Base-by-base conservation (phyloP, 2,113 vertebrate species). In the Brachypteracias leptosomus region DNA sequence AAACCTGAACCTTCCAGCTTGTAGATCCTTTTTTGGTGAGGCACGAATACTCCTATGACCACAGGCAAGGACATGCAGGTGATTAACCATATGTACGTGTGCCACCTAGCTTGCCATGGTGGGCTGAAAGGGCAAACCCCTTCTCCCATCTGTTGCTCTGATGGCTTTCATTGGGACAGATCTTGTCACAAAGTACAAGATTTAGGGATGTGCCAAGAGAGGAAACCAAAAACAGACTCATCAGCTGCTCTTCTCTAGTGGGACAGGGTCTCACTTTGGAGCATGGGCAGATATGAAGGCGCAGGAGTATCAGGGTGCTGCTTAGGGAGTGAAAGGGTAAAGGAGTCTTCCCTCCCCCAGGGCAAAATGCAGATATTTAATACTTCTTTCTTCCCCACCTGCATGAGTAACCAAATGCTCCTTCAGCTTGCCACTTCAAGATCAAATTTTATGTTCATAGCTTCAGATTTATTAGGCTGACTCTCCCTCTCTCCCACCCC, bases 1-100 rank as follows among this genome's bases (percentile, higher is more conserved):
- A 72, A 58, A 72, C 4, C 3, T 16, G n/a, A 88, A 49, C 38
- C 10, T 55, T 87, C 4, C 66, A 85, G 65, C 57, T 75, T 2
- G 0, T 21, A 40, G 40, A 66, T 65, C 52, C 22, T 67, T 89
- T n/a, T 55, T 18, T 51, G 47, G 15, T 42, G 26, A 66, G 2
- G 5, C 15, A 47, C 0, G 0, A 79, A 66, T 0, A 2, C n/a
- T 71, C 33, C 25, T 75, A n/a, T 73, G 40, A 54, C 35, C 38
- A 44, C 1, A 3, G 40, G 20, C 58, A 77, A 73, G n/a, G 61
- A 44, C 0, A 0, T 13, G 35, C 46, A 54, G 17, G 25, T 54
- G 33, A 79, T 57, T 13, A 66, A 18, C 40, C 38, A 46, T 25
- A n/a, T 0, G 6, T 0, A 1, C 0, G 1, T 2, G 7, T 51